Conservation (phyloP, 2,888 invertebrate genomes). For the Megastigmus dorsalis region DNA sequence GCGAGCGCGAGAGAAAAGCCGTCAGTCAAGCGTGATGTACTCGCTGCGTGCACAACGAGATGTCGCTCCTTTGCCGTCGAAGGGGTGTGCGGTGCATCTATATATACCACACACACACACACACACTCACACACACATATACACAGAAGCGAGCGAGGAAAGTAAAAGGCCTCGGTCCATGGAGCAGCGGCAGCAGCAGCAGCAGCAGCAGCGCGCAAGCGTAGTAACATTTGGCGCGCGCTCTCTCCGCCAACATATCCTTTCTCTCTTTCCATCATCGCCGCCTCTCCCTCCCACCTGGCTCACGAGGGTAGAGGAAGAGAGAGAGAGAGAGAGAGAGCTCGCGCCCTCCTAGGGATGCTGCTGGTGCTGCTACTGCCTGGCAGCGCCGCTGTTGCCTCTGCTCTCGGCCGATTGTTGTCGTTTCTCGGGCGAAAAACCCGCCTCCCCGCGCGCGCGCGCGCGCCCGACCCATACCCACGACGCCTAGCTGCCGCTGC, state of each 20-base stretch:
- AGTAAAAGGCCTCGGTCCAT: not conserved
- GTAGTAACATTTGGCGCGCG: no score
- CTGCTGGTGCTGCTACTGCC: no score
- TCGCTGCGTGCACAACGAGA: not conserved
- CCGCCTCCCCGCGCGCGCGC: no score
- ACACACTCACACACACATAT: no score
- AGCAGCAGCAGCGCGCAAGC: no score
- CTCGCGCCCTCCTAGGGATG: not conserved
- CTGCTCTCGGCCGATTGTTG: not conserved
- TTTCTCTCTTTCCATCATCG: not conserved
- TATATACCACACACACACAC: not conserved
- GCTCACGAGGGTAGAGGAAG: not conserved
- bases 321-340: not conserved
- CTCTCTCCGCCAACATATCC: not conserved
- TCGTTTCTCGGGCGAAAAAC: no score
- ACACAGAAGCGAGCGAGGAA: not conserved
- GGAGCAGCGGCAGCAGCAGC: no score
- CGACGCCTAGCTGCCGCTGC: not conserved
- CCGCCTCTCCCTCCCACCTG: constrained; percentile 16
- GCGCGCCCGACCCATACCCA: not conserved
- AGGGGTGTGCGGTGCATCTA: not conserved
- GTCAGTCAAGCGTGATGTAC: not conserved
- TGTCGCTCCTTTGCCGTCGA: not conserved
- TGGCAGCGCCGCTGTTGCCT: no score
- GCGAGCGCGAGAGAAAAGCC: not conserved